phyloP scores from a whole-genome alignment of 2,888 invertebrate genomes.

The Drosophila diplacantha region DNA sequence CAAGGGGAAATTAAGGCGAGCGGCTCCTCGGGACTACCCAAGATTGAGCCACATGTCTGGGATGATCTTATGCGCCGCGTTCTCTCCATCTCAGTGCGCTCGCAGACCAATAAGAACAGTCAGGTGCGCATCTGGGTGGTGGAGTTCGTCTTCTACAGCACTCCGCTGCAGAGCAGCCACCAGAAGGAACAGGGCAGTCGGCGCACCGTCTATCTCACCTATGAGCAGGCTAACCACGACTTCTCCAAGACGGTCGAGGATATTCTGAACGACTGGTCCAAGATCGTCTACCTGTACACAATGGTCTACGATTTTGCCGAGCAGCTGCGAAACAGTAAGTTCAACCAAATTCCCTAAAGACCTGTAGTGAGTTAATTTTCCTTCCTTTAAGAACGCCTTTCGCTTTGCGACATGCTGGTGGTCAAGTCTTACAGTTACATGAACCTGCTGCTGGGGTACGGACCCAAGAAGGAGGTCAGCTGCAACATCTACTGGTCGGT shows the following conservation, averaged over 20 bases:
- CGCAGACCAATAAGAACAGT: slow-evolving; percentile 85
- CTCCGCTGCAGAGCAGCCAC: slow-evolving; percentile 87
- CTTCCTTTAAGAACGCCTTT: slow-evolving; percentile 80
- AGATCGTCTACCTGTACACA: slow-evolving; percentile 92
- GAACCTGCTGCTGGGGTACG: slow-evolving; percentile 92
- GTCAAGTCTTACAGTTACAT: slow-evolving; percentile 96
- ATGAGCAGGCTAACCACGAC: slow-evolving; percentile 92
- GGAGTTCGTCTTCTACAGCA: slow-evolving; percentile 91
- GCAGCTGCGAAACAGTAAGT: slow-evolving; percentile 84
- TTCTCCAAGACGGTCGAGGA: slow-evolving; percentile 89
- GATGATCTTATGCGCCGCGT: slow-evolving; percentile 86
- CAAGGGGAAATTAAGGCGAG: slow-evolving; percentile 43
- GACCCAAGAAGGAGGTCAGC: slow-evolving; percentile 89
- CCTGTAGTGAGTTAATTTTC: not conserved
- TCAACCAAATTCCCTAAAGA: no score
- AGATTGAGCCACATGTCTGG: slow-evolving; percentile 80
- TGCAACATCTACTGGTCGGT: slow-evolving; percentile 90
- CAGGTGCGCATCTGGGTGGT: slow-evolving; percentile 91
- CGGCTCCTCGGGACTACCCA: slow-evolving; percentile 59
- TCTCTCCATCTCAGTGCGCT: slow-evolving; percentile 89
- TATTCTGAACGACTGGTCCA: slow-evolving; percentile 93
- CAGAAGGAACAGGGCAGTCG: slow-evolving; percentile 91
- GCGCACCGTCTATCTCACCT: slow-evolving; percentile 92
- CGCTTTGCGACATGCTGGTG: slow-evolving; percentile 84
- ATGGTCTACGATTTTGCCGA: slow-evolving; percentile 90